Conservation (phyloP, 2,113 vertebrate genomes). For the Cryptomyrus ogoouensis region DNA sequence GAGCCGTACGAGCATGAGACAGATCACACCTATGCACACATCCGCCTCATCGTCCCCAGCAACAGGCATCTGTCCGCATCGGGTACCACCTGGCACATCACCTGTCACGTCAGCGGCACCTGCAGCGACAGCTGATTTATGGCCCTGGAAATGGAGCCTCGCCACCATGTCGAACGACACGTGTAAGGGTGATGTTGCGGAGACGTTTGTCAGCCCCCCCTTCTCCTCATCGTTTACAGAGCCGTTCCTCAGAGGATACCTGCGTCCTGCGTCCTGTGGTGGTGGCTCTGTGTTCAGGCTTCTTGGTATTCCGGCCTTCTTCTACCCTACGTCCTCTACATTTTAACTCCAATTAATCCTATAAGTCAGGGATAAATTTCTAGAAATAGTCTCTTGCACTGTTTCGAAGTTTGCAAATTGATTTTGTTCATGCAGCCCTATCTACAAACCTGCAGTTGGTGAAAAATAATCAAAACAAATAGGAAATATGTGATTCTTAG, state of each 20-base stretch:
- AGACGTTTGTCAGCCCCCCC: background rate
- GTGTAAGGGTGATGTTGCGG: background rate
- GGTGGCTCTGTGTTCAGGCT: background rate
- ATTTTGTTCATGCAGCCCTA: slow-evolving; percentile 24
- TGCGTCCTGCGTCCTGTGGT: background rate
- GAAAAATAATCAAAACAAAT: slow-evolving; percentile 20
- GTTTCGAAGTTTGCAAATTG: slow-evolving; percentile 24
- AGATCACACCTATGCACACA: background rate
- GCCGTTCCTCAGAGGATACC: background rate
- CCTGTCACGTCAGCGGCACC: background rate
- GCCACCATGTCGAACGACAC: background rate
- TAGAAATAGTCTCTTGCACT: slow-evolving; percentile 19
- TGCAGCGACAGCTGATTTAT: background rate
- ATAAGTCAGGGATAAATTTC: slow-evolving; percentile 22
- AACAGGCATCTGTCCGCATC: background rate
- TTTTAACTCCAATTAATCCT: slow-evolving; percentile 26
- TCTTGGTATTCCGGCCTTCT: background rate
- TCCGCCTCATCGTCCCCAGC: background rate
- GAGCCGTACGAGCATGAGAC: background rate
- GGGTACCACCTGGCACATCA: background rate
- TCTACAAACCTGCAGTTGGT: slow-evolving; percentile 29
- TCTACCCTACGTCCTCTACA: background rate
- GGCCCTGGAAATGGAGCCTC: background rate
- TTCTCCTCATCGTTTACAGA: background rate
- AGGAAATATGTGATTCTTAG: slow-evolving; percentile 21